phyloP scores from a whole-genome alignment of 2,888 invertebrate genomes.

The Habroteleia sp. region DNA sequence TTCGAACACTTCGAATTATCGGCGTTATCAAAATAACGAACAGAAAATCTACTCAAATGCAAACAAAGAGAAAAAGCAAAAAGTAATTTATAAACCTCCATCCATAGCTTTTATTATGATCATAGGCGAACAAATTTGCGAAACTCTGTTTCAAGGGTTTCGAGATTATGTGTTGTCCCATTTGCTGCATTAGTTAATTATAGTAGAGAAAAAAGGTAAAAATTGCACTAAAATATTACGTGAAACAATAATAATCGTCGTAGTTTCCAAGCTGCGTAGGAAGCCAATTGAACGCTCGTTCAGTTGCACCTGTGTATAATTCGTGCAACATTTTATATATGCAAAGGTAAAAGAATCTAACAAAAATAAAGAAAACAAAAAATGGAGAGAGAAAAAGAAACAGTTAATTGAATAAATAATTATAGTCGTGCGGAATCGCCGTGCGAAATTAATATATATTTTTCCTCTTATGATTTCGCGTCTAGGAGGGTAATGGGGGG shows the following conservation, averaged over 20 bases:
- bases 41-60: conserved; percentile 46
- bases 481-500: conserved; percentile 40
- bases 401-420: conserved; percentile 47
- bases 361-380: conserved; percentile 9
- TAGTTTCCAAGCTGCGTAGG: conserved; percentile 55
- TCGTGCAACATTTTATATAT: conserved; percentile 60
- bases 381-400: conserved; percentile 60
- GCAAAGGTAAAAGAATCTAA: conserved; percentile 7
- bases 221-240: conserved; percentile 28
- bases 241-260: conserved; percentile 57
- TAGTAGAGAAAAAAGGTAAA: conserved; percentile 19
- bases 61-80: conserved; percentile 25
- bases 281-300: conserved; percentile 53
- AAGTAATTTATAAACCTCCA: conserved; percentile 53
- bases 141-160: conserved; percentile 19
- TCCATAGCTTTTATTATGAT: conserved; percentile 50
- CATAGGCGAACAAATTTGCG: conserved; percentile 1
- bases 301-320: conserved; percentile 54
- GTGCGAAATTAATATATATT: conserved; percentile 35
- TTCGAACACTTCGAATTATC: conserved; percentile 8
- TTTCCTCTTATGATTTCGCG: conserved; percentile 64
- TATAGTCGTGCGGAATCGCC: conserved; percentile 21
- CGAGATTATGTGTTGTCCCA: conserved; percentile 20
- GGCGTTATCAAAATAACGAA: conserved; percentile 20
- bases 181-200: conserved; percentile 37